Conservation (phyloP, 2,797 vertebrate species). For the Astyanax mexicanus region DNA sequence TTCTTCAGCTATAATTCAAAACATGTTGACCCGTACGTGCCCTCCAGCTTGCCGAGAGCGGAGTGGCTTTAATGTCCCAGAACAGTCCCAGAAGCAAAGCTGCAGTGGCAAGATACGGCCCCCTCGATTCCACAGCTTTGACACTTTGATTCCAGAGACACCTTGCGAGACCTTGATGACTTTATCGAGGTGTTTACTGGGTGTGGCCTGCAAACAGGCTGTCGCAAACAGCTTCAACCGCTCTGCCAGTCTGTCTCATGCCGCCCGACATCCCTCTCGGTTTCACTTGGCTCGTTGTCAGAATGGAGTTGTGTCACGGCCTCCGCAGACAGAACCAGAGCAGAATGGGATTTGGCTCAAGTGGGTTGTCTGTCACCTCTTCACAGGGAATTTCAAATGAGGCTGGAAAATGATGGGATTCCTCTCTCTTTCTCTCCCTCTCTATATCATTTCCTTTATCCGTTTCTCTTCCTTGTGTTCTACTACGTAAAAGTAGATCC, state of each 20-base stretch:
- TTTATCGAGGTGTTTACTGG: slow-evolving; percentile 54
- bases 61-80: slow-evolving; percentile 23
- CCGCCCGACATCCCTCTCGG: slow-evolving; percentile 42
- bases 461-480: neutral
- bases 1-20: slow-evolving; percentile 37
- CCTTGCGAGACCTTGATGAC: slow-evolving; percentile 47
- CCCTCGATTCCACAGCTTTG: slow-evolving; percentile 18
- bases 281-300: slow-evolving; percentile 61
- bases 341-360: slow-evolving; percentile 39
- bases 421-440: slow-evolving; percentile 2
- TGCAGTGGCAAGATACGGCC: slow-evolving; percentile 8
- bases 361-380: slow-evolving; percentile 36
- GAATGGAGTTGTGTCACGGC: slow-evolving; percentile 43
- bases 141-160: slow-evolving; percentile 42
- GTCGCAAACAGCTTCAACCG: slow-evolving; percentile 47
- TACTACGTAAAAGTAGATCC: slow-evolving; percentile 15
- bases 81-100: slow-evolving; percentile 31
- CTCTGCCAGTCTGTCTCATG: slow-evolving; percentile 41
- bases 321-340: slow-evolving; percentile 22
- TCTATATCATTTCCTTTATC: neutral
- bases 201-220: slow-evolving; percentile 39
- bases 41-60: slow-evolving; percentile 26
- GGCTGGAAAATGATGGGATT: slow-evolving; percentile 40
- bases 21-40: slow-evolving; percentile 36
- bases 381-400: slow-evolving; percentile 50